phyloP scores from a whole-genome alignment of 2,797 vertebrate genomes.

The Halcyon leucocephala region DNA sequence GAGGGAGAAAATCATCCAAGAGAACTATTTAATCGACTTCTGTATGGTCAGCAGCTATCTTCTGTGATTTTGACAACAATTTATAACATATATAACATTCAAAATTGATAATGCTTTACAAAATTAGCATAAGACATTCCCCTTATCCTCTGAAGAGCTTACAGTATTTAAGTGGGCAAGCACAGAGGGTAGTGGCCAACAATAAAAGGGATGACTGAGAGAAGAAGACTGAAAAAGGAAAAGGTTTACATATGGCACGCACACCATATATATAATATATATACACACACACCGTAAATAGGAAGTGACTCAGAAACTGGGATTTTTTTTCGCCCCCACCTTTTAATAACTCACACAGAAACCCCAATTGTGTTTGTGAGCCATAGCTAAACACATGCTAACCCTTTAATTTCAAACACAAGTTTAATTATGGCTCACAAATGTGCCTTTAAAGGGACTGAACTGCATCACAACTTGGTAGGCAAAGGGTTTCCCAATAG shows the following conservation, averaged over 20 bases:
- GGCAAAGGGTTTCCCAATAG: background rate
- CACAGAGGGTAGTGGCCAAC: background rate
- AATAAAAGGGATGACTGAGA: background rate
- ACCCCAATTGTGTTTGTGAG: background rate
- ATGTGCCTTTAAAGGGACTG: background rate
- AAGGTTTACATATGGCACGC: background rate
- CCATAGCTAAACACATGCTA: background rate
- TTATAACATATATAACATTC: background rate
- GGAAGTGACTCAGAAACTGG: slow-evolving; percentile 15
- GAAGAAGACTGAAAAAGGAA: background rate
- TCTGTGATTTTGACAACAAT: background rate
- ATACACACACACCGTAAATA: background rate
- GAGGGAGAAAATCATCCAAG: background rate
- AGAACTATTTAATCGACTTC: background rate
- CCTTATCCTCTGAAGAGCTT: background rate
- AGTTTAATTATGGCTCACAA: background rate
- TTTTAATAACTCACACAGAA: background rate
- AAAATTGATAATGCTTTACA: background rate
- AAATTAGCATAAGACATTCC: background rate
- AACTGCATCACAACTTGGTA: background rate
- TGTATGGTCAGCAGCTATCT: background rate
- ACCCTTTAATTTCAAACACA: background rate
- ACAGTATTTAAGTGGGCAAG: background rate
- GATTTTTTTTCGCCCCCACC: background rate
- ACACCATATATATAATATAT: background rate